phyloP scores from a whole-genome alignment of 2,888 invertebrate species.

The Nezara viridula region DNA sequence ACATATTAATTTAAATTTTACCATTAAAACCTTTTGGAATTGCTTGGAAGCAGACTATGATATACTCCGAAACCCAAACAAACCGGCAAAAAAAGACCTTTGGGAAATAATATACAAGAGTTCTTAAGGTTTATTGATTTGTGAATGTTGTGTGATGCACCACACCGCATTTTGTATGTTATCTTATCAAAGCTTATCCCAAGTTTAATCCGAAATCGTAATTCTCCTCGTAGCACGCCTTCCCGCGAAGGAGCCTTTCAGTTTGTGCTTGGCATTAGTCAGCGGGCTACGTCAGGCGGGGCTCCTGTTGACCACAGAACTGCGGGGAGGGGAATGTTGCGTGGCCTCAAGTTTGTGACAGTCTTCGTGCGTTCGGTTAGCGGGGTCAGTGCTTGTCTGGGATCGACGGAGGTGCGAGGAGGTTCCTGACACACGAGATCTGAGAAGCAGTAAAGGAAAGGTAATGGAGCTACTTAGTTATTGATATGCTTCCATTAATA shows the following conservation, averaged over 20 bases:
- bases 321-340: conserved; percentile 3
- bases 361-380: neutral
- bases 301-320: conserved; percentile 23
- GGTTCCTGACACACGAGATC: neutral
- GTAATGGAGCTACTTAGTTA: neutral
- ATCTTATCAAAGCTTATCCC: neutral
- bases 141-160: no score
- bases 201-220: neutral
- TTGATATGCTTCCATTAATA: neutral
- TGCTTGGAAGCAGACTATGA: no score
- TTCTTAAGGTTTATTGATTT: no score
- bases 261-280: neutral
- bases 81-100: no score
- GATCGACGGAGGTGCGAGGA: neutral
- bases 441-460: neutral
- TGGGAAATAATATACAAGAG: no score
- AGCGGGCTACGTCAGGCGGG: neutral
- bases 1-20: no score
- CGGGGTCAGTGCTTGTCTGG: neutral
- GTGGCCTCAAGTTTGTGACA: neutral
- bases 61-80: no score
- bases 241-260: neutral
- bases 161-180: neutral
- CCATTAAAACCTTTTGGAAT: no score
- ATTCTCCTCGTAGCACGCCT: neutral